Evolutionary conservation across 2,113 vertebrate species (phyloP).

Genomic region (Ia io): DNA sequence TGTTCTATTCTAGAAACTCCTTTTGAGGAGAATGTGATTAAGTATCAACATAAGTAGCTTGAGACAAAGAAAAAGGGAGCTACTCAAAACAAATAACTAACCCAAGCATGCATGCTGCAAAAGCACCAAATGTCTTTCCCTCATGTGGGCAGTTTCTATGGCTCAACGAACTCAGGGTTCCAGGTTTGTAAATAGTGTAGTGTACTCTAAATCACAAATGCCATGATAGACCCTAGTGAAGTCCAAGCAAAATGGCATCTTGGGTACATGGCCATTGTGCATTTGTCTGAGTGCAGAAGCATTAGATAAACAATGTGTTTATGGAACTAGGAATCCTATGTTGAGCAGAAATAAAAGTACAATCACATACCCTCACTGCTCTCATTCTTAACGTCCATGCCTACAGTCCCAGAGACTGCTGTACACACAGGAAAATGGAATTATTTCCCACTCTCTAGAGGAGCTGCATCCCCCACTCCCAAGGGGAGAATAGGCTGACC

Average conservation of each 20-base stretch:
- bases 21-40: not conserved
- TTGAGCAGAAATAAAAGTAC: not conserved
- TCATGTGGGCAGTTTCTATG: not conserved
- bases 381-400: not conserved
- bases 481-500: constrained; percentile 16
- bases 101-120: not conserved
- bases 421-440: not conserved
- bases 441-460: not conserved
- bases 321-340: not conserved
- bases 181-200: not conserved
- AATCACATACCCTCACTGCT: not conserved
- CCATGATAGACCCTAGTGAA: not conserved
- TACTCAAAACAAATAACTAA: not conserved
- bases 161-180: not conserved
- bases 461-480: not conserved
- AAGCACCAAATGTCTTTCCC: not conserved
- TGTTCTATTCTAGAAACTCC: not conserved
- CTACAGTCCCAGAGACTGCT: not conserved
- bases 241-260: not conserved
- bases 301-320: not conserved
- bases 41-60: not conserved
- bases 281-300: not conserved
- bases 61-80: not conserved
- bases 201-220: not conserved
- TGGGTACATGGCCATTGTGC: not conserved